Base-by-base conservation (phyloP, 1,140 invertebrate genomes). In the Scaptomyza graminum region DNA sequence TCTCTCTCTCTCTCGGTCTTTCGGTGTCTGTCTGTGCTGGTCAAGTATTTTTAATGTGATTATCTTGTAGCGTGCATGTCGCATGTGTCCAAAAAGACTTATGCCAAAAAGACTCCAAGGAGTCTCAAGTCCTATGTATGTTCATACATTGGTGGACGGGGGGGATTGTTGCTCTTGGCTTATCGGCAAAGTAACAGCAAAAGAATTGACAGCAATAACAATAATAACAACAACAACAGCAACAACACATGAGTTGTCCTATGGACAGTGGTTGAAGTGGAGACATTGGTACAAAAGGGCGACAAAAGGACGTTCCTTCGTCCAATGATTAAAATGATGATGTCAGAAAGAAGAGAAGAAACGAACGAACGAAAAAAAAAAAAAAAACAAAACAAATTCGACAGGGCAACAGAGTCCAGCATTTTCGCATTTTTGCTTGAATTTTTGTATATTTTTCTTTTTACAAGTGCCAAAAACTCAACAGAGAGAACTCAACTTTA, bases 61-160 rank as follows among this genome's bases (percentile, higher is more conserved):
- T 88, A 88, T 88, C 84, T 89, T 88, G 84, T 88, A 79, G 73
- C 83, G 65, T 87, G 82, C 82, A 78, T 87, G 82, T 87, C 78
- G 63, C 78, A 78, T 85, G 81, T 68, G 69, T 46, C 49, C 56
- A 44, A 55, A 43, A 18, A 51, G 54, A 31, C 28, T 31, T 31
- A 31, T 31, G 28, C 28, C 28, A 31, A 31, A 31, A 31, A 39
- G 54, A 60, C 12, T 31, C 43, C 15, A 41, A 34, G 18, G 13
- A 49, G 16, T 15, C 46, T 13, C 64, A 41, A 69, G 22, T 63
- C 31, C 7, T 7, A 22, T 37, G 34, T 37, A 11, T 5, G 28
- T 6, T 12, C 18, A 37, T 37, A 11, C 12, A 11, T 9, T 7
- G 43, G 34, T 41, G 28, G 39, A 25, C 34, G 39, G 59, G 39